Evolutionary conservation across 1,140 invertebrate genomes (phyloP), one percentile per base, ranked within the genome.

Genomic region (Homarus americanus): DNA sequence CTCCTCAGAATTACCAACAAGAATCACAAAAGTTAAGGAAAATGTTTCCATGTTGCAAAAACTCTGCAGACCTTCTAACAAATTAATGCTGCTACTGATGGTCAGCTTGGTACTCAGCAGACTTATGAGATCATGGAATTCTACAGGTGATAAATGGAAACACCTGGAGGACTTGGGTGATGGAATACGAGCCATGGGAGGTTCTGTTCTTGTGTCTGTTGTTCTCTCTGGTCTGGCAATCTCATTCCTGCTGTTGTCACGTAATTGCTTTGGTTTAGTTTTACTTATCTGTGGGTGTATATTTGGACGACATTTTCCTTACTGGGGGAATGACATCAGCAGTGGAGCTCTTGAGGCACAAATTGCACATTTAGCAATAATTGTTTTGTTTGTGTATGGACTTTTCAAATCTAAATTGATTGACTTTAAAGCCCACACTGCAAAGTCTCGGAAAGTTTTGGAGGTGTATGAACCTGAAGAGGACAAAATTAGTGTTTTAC

Each of bases 91-190:
- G n/a, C 38, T 93, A 36, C 41, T 87, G 4, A 72, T 73, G 38
- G 32, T 87, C 20, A 87, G 66, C 28, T 66, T 89, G n/a, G 44
- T 91, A 40, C 32, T 89, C 15, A 80, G 79, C 66, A 80, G 91
- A 41, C 76, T 92, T 86, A 93, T 97, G 20, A 94, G 96, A 91
- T 96, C 95, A 88, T 95, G 98, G 93, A 98, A 98, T 94, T 96
- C 97, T 93, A 98, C 97, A 0, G 97, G 97, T 0, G 96, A 98
- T 94, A 97, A 98, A 93, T 98, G 97, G 96, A 95, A 96, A 44
- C 93, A 95, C 92, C 87, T 94, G 80, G 94, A 94, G 75, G 95
- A 95, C 89, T 79, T 95, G 79, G 94, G 94, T 66, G 95, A 95
- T 93, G 94, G 44, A 4, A 44, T 91, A 66, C 75, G 83, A 49